These are phyloP conservation scores for Aldabrachelys gigantea DNA, from an alignment of 2,113 vertebrate species.

Conservation along the genomic window DNA sequence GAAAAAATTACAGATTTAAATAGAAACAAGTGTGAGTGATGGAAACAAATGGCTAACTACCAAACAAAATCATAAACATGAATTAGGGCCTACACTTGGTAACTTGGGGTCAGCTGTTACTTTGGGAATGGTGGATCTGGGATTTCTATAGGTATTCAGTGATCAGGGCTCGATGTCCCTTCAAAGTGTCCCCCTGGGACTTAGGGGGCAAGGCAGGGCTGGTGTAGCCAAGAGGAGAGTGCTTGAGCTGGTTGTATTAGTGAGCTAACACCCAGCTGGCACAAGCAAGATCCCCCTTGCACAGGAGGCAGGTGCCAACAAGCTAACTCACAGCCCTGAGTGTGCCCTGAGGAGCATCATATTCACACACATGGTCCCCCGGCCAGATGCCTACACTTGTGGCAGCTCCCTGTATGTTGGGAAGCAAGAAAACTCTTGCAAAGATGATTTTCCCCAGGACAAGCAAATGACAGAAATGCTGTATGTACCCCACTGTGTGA, in stretches of 20 bases:
- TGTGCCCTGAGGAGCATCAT: too few relatives aligned
- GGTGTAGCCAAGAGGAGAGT: too few relatives aligned
- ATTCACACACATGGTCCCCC: too few relatives aligned
- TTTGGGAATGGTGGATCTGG: neutral
- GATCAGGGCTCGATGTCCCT: neutral
- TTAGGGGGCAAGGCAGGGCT: too few relatives aligned
- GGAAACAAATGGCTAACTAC: neutral
- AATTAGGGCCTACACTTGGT: neutral
- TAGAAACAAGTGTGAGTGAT: neutral
- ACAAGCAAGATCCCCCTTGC: too few relatives aligned
- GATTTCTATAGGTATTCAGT: neutral
- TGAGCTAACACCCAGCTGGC: too few relatives aligned
- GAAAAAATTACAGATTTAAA: neutral
- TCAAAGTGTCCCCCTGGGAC: too few relatives aligned
- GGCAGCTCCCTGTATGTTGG: too few relatives aligned
- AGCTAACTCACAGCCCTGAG: too few relatives aligned
- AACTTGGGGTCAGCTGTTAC: neutral
- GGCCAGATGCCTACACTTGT: too few relatives aligned
- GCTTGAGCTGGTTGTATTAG: too few relatives aligned
- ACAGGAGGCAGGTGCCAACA: too few relatives aligned
- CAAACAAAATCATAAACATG: neutral
- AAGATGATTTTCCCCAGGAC: conserved; percentile 3
- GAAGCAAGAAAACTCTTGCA: neutral
- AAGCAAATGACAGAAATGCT: neutral
- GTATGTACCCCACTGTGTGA: neutral